These are phyloP conservation scores for Aspidoscelis tigris DNA, from an alignment of 2,113 vertebrate genomes.

Conservation along the genomic window DNA sequence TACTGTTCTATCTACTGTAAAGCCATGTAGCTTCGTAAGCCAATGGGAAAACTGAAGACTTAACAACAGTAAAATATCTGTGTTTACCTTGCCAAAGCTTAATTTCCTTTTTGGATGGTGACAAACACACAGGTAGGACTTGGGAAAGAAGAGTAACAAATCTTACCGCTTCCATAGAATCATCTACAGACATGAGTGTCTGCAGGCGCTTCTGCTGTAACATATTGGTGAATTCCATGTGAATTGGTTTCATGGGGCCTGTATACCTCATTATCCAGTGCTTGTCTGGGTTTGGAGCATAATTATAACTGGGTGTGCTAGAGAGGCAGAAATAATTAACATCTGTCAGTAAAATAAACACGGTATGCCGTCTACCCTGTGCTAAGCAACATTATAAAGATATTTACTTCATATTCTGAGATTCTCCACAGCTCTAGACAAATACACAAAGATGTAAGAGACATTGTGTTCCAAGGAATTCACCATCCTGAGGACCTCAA, in stretches of 20 bases:
- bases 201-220: slow-evolving; percentile 93
- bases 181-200: slow-evolving; percentile 94
- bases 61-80: background rate
- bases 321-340: slow-evolving; percentile 15
- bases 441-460: background rate
- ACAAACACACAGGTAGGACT: background rate
- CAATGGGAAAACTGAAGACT: background rate
- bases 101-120: background rate
- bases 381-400: slow-evolving; percentile 18
- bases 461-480: background rate
- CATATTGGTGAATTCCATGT: slow-evolving; percentile 99
- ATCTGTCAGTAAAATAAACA: slow-evolving; percentile 32
- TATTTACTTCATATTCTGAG: background rate
- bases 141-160: background rate
- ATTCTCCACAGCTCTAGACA: background rate
- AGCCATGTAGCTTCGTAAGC: background rate
- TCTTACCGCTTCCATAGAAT: slow-evolving; percentile 91
- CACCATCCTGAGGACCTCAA: background rate
- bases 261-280: slow-evolving; percentile 99
- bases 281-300: slow-evolving; percentile 94
- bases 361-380: background rate
- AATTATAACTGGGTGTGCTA: slow-evolving; percentile 97
- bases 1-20: background rate
- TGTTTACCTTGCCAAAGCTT: slow-evolving; percentile 5
- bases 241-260: slow-evolving; percentile 95